Evolutionary conservation across 2,113 vertebrate species (phyloP).

Genomic region (Python bivittatus): DNA sequence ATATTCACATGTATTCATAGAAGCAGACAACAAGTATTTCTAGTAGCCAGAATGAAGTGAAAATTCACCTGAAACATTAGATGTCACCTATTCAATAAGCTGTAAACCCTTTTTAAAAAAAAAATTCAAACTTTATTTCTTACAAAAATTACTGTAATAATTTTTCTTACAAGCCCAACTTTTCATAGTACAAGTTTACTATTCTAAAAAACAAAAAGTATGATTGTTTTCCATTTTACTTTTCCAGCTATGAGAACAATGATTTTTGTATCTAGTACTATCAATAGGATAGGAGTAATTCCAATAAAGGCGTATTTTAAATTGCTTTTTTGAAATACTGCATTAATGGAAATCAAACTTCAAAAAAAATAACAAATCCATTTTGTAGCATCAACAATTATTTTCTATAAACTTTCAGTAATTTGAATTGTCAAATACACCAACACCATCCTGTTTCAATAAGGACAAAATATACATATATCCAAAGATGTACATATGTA

Average conservation of each 20-base stretch:
- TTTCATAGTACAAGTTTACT: conserved; percentile 52
- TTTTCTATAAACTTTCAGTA: neutral
- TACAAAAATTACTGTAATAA: conserved; percentile 38
- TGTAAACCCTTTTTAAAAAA: conserved; percentile 13
- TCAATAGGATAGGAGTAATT: neutral
- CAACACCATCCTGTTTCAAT: neutral
- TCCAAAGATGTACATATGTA: too few species aligned
- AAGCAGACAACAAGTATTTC: neutral
- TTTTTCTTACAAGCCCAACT: conserved; percentile 33
- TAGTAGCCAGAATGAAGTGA: neutral
- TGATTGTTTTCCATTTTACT: conserved; percentile 6
- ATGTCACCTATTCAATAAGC: conserved; percentile 24
- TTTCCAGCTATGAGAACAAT: conserved; percentile 8
- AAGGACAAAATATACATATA: neutral
- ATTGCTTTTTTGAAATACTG: conserved; percentile 7
- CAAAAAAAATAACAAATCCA: conserved; percentile 10
- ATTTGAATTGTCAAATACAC: neutral
- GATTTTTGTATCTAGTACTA: conserved; percentile 35
- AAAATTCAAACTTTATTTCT: neutral
- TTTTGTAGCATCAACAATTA: neutral
- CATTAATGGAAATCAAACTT: conserved; percentile 26
- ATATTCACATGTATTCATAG: neutral
- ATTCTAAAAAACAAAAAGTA: conserved; percentile 45
- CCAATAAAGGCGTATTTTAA: conserved; percentile 23
- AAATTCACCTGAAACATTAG: neutral